Conservation (phyloP, 2,113 vertebrate genomes). For the Nothocercus julius region DNA sequence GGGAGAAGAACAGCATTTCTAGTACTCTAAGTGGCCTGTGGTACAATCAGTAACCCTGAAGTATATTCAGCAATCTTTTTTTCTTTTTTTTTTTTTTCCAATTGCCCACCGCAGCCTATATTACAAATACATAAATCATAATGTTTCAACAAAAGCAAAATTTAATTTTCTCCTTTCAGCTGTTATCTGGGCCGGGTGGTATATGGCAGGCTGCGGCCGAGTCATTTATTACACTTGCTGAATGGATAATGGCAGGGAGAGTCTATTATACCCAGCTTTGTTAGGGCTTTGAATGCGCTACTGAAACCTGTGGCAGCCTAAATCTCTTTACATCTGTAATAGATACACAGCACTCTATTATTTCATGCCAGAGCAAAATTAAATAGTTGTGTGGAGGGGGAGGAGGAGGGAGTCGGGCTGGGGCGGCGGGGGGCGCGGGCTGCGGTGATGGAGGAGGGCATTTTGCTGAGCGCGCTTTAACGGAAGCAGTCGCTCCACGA, state of each 20-base stretch:
- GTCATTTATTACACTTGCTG: constrained; percentile 96
- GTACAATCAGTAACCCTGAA: no score
- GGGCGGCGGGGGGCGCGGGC: background rate
- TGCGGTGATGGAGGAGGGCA: background rate
- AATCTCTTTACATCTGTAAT: constrained; percentile 86
- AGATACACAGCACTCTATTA: constrained; percentile 87
- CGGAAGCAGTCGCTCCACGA: background rate
- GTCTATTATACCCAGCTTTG: constrained; percentile 90
- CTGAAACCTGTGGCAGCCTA: constrained; percentile 79
- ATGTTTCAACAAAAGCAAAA: constrained; percentile 99
- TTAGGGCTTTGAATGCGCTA: constrained; percentile 83
- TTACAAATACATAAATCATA: constrained; percentile 99
- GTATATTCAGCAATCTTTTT: no score
- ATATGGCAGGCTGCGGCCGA: constrained; percentile 87
- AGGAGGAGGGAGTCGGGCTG: background rate
- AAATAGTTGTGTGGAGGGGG: constrained; percentile 75
- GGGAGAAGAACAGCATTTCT: no score
- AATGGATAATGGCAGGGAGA: constrained; percentile 92
- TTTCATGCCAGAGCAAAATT: constrained; percentile 84
- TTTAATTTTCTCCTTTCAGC: constrained; percentile 95
- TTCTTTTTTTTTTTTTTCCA: no score
- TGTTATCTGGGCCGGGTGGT: constrained; percentile 92
- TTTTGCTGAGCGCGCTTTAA: background rate
- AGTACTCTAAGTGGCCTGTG: no score
- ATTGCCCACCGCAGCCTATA: constrained; percentile 86